Evolutionary conservation across 2,797 vertebrate genomes (phyloP).

Genomic region (Cyclopterus lumpus): DNA sequence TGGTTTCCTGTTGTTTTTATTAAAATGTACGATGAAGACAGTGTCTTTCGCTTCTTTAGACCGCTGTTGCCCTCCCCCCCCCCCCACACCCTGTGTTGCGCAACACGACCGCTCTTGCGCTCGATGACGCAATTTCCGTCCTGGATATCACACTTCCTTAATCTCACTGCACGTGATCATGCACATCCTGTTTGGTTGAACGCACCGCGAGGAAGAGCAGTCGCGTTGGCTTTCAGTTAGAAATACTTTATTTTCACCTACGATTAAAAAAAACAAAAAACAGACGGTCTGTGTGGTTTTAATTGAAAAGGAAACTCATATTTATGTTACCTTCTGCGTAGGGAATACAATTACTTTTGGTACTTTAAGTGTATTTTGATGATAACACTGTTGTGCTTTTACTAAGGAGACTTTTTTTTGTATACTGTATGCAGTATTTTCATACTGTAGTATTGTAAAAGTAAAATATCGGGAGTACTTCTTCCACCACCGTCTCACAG

Average conservation of each 20-base stretch:
- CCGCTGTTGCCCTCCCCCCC: neutral
- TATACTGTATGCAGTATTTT: too few relatives aligned
- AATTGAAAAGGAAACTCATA: neutral
- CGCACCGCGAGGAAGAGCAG: neutral
- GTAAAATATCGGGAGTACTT: neutral
- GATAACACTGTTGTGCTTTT: neutral
- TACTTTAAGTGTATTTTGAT: neutral
- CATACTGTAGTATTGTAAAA: neutral
- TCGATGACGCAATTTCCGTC: slow-evolving; percentile 64
- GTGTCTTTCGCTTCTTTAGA: neutral
- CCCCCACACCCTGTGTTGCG: neutral
- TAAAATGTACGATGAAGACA: neutral
- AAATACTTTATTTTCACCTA: neutral
- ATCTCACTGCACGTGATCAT: slow-evolving; percentile 17
- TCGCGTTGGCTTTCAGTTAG: neutral
- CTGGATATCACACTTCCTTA: slow-evolving; percentile 53
- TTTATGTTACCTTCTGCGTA: neutral
- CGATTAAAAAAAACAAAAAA: neutral
- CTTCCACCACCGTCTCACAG: too few relatives aligned
- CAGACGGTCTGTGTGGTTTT: neutral
- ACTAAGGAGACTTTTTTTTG: neutral
- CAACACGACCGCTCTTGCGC: slow-evolving; percentile 9
- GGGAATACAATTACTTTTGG: neutral
- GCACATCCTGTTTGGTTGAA: slow-evolving; percentile 46
- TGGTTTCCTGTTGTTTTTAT: neutral